Evolutionary conservation across 2,888 invertebrate genomes (phyloP), one percentile per base, ranked within the genome.

Genomic region (Lasioglossum vierecki): DNA sequence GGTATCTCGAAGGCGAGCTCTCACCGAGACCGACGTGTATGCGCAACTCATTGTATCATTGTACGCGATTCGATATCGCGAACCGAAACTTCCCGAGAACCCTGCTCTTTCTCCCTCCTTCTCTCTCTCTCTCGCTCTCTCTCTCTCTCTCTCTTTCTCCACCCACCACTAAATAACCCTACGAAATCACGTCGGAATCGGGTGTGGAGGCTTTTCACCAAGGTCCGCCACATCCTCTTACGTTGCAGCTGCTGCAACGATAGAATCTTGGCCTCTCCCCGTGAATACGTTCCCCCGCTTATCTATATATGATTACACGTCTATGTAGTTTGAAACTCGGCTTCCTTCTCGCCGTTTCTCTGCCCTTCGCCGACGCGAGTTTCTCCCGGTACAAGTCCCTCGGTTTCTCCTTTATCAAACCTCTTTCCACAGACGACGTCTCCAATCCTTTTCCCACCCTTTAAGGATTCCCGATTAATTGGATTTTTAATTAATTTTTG

Each of bases 231-330:
- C 81, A 89, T 89, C 85, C 88, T 85, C 88, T 88, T 88, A 83
- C 78, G 79, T 73, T 83, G 85, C 89, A 85, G 80, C 89, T 82
- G 88, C 88, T 82, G 79, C 79, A 80, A 79, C 80, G 89, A 89
- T 89, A 89, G 84, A 84, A 89, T 89, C 89, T 89, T 84, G 76
- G 82, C 46, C 77, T 79, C 83, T 68, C 71, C 74, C 75, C 76
- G 76, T 76, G 82, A 80, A 82, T 90, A 82, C 81, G 81, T 82
- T 76, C 35, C 72, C 72, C 57, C 72, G 76, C 82, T 86, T 90
- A 89, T 89, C 88, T 89, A 82, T 83, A 83, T 85, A 79, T 86
- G 83, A 88, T 90, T 89, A 90, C 88, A 88, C 83, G 82, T 72
- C 82, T 85, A 73, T 71, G 82, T 86, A 87, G 88, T 88, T 85